These are phyloP conservation scores for Oreotrochilus melanogaster DNA, from an alignment of 2,113 vertebrate genomes.

Conservation along the genomic window DNA sequence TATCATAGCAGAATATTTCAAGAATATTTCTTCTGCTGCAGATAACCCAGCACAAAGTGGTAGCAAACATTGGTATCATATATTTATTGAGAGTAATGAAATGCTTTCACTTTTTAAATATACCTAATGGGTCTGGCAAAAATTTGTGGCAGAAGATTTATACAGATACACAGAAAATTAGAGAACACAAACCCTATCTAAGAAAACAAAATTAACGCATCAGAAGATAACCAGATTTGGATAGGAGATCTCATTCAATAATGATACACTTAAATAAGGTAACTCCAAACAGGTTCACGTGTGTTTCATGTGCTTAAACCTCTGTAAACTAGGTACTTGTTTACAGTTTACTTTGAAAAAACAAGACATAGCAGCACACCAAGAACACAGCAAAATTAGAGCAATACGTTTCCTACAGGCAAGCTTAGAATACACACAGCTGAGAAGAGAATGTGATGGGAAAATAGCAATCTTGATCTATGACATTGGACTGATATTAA, in stretches of 20 bases:
- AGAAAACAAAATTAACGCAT: neutral
- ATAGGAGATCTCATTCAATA: neutral
- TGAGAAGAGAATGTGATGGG: neutral
- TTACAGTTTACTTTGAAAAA: neutral
- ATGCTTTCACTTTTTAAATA: neutral
- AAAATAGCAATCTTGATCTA: neutral
- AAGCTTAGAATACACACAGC: neutral
- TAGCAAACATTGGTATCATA: neutral
- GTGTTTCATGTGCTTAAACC: neutral
- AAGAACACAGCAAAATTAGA: neutral
- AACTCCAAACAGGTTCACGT: neutral
- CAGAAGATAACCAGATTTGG: neutral
- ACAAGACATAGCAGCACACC: neutral
- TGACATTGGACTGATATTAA: neutral
- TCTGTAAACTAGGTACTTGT: neutral
- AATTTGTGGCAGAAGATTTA: neutral
- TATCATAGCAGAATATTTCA: neutral
- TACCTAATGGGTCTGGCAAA: neutral
- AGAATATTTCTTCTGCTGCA: neutral
- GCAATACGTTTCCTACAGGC: neutral
- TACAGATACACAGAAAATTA: neutral
- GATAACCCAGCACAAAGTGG: neutral
- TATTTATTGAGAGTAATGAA: neutral
- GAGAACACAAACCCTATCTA: neutral
- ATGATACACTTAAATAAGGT: neutral